Evolutionary conservation across 2,888 invertebrate genomes (phyloP), one percentile per base, ranked within the genome.

Genomic region (Archips crataeganus): DNA sequence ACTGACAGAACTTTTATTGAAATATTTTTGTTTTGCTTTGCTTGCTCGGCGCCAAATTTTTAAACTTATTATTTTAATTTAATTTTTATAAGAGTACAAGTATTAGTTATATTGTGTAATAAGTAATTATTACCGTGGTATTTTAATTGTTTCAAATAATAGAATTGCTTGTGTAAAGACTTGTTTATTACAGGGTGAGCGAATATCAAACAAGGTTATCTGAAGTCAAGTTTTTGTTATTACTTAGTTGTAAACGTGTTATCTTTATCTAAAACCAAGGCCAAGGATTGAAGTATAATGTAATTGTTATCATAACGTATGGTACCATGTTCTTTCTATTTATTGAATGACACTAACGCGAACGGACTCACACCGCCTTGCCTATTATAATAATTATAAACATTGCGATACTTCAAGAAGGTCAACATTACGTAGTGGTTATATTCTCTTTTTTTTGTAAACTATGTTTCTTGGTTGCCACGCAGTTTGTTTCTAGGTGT

Each of bases 251-350:
- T 63, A 34, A 68, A 63, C 47, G 23, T 57, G 70, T 64, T 71
- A 71, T 71, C 70, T 71, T 64, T 71, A 71, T 71, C 70, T 71
- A 57, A 70, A 66, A 61, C 45, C 49, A 66, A 66, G 67, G 65
- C 13, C 51, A 45, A 23, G 15, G 23, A 63, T 42, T 67, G n/a
- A 23, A 23, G 23, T 23, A n/a, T 62, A 65, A 75, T 45, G 6
- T 65, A 23, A 61, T 66, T 65, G 65, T 60, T 66, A 66, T 71
- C 65, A 32, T 15, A 45, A 60, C 49, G 39, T 64, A 13, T 59
- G 47, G 23, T 59, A 39, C 11, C 13, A 6, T 34, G 36, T 11
- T 60, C 36, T 36, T 60, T 34, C 15, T 15, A 15, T 54, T 23
- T 3, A 54, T 54, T 54, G 4, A 54, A 23, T 23, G 54, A 23